A percentile compares a stretch with the other conserved stretches of the same genome.
phyloP scores from a whole-genome alignment of 2,113 vertebrate species.

The Orthochromis indermauri region DNA sequence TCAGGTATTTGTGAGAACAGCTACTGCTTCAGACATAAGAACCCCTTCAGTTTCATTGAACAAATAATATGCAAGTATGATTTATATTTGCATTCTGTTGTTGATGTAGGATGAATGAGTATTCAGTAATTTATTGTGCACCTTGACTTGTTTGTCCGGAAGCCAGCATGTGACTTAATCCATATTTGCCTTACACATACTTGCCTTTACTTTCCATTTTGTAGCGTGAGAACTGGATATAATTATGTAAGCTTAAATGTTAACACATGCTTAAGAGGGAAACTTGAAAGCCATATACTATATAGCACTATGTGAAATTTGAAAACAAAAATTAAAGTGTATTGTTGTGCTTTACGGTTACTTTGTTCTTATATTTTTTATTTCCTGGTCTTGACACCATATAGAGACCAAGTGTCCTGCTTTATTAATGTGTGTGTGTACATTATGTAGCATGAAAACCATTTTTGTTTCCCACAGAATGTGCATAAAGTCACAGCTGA shows the following conservation, averaged over 20 bases:
- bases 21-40: background rate
- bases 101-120: background rate
- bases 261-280: background rate
- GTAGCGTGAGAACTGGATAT: background rate
- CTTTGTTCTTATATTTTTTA: background rate
- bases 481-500: slow-evolving; percentile 61
- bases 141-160: background rate
- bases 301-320: background rate
- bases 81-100: background rate
- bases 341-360: background rate
- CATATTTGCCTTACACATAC: background rate
- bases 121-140: background rate
- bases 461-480: slow-evolving; percentile 12
- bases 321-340: background rate
- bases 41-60: background rate
- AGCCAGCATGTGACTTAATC: background rate
- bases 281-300: background rate
- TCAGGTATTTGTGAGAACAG: background rate
- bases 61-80: background rate
- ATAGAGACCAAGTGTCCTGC: background rate
- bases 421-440: background rate
- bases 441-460: background rate
- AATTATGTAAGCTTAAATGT: background rate
- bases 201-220: background rate
- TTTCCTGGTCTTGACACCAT: background rate